Percentiles rank a stretch among this genome's conserved stretches.
phyloP scores from a whole-genome alignment of 2,113 vertebrate genomes.

The Physeter macrocephalus region DNA sequence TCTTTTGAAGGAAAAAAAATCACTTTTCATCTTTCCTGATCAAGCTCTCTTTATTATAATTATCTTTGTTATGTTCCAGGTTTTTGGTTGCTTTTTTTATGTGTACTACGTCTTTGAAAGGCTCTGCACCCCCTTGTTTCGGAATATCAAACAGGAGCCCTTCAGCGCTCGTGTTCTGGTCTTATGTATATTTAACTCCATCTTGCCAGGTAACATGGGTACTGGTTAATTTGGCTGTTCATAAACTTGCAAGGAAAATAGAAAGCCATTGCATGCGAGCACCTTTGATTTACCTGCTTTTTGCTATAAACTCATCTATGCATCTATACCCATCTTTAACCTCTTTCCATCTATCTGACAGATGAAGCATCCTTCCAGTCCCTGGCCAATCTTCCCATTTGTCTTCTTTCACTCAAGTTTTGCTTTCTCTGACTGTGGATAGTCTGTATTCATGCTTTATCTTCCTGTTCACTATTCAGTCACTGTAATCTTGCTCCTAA shows the following conservation, averaged over 20 bases:
- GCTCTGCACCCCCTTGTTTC: conserved; percentile 92
- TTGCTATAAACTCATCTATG: neutral
- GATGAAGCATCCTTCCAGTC: neutral
- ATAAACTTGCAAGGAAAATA: neutral
- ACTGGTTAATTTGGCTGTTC: neutral
- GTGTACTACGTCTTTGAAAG: conserved; percentile 94
- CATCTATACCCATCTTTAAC: neutral
- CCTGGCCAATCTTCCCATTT: neutral
- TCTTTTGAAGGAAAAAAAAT: neutral
- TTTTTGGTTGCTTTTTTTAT: conserved; percentile 94
- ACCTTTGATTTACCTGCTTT: neutral
- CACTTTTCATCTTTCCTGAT: neutral
- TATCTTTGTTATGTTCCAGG: conserved; percentile 76
- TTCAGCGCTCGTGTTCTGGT: conserved; percentile 91
- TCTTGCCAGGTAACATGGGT: conserved; percentile 88
- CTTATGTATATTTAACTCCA: conserved; percentile 95
- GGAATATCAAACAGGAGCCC: conserved; percentile 88
- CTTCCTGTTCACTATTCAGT: neutral
- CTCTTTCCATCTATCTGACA: neutral
- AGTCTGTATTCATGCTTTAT: neutral
- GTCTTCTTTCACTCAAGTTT: neutral
- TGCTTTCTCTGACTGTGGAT: neutral
- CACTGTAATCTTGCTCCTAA: neutral
- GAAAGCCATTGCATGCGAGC: neutral
- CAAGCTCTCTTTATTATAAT: neutral